Conservation (phyloP, 2,797 vertebrate genomes). For the Platalea minor region DNA sequence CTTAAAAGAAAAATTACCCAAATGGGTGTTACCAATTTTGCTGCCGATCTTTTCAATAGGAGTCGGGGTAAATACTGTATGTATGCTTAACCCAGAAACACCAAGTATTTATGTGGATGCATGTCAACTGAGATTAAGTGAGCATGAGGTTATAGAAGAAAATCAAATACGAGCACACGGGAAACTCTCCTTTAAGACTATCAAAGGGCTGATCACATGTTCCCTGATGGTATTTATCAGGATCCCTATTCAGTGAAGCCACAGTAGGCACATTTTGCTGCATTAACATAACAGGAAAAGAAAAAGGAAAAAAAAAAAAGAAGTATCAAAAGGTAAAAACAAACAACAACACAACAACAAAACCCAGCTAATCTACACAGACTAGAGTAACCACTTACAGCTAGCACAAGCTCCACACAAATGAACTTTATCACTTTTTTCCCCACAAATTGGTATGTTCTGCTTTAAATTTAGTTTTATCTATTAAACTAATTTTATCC, state of each 20-base stretch:
- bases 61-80: constrained; percentile 65
- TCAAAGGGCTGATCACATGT: constrained; percentile 70
- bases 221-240: constrained; percentile 64
- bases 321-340: neutral
- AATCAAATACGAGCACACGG: constrained; percentile 70
- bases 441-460: neutral
- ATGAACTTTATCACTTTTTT: neutral
- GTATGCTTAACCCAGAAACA: constrained; percentile 70
- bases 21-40: constrained; percentile 59
- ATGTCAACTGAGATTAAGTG: constrained; percentile 69
- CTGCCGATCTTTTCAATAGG: constrained; percentile 49
- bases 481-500: neutral
- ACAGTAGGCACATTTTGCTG: constrained; percentile 46
- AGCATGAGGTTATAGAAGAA: constrained; percentile 66
- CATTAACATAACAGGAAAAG: neutral
- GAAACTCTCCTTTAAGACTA: constrained; percentile 68
- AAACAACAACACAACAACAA: neutral
- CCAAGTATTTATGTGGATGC: constrained; percentile 65
- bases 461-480: neutral
- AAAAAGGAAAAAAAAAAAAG: neutral
- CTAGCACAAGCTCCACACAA: neutral
- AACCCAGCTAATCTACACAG: neutral
- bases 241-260: constrained; percentile 46
- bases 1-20: constrained; percentile 67
- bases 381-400: neutral